Evolutionary conservation across 1,140 invertebrate species (phyloP).

Genomic region (Drosophila bipectinata): DNA sequence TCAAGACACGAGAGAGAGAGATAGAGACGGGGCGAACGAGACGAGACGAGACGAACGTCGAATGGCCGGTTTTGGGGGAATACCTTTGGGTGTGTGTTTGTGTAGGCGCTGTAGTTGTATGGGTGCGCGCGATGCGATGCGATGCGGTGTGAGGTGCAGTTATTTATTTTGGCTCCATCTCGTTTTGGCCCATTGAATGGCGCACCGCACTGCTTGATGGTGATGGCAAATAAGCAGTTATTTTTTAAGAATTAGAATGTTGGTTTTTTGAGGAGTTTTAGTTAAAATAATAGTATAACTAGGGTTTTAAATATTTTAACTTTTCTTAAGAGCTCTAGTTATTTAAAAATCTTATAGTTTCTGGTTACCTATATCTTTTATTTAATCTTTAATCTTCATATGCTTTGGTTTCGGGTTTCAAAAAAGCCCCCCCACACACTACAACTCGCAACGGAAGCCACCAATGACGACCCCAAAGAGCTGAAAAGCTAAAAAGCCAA

Average conservation of each 20-base stretch:
- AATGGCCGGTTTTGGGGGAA: slow-evolving; percentile 69
- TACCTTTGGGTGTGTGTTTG: slow-evolving; percentile 65
- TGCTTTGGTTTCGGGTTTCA: not conserved
- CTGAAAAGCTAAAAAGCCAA: slow-evolving; percentile 47
- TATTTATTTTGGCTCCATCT: slow-evolving; percentile 71
- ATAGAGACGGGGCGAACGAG: not conserved
- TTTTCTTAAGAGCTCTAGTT: too few relatives aligned
- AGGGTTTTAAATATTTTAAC: too few relatives aligned
- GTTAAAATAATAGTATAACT: too few relatives aligned
- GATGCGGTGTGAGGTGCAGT: slow-evolving; percentile 63
- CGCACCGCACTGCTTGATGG: slow-evolving; percentile 41
- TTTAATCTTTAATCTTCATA: too few relatives aligned
- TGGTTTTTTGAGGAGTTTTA: too few relatives aligned
- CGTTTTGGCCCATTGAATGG: slow-evolving; percentile 59
- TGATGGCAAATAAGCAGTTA: slow-evolving; percentile 17
- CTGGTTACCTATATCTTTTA: too few relatives aligned
- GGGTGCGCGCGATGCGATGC: slow-evolving; percentile 7
- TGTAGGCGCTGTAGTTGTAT: slow-evolving; percentile 7
- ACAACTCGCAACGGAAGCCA: slow-evolving; percentile 65
- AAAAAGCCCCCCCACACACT: not conserved
- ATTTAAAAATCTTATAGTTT: too few relatives aligned
- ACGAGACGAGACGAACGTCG: not conserved
- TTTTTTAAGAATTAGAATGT: not conserved
- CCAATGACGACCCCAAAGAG: slow-evolving; percentile 72
- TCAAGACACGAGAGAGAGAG: slow-evolving; percentile 15